phyloP scores from a whole-genome alignment of 2,888 invertebrate species.

The Bombylius major region DNA sequence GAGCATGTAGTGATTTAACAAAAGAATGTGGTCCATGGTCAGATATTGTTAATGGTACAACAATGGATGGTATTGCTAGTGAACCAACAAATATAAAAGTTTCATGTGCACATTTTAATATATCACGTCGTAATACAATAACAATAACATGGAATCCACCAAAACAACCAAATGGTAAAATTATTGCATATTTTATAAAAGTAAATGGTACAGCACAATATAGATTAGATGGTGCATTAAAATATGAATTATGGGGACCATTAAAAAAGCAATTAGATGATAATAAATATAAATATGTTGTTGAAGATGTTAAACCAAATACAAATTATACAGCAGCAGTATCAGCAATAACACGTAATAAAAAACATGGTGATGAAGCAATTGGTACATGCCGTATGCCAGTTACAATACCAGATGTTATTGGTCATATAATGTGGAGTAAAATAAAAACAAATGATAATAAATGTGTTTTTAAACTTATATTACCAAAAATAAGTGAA shows the following conservation, averaged over 20 bases:
- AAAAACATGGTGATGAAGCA: constrained; percentile 57
- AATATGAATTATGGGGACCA: constrained; percentile 45
- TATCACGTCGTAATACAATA: constrained; percentile 42
- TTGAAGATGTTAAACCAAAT: constrained; percentile 64
- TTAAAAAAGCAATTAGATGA: constrained; percentile 45
- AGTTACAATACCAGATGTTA: constrained; percentile 53
- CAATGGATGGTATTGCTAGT: constrained; percentile 69
- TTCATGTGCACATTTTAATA: constrained; percentile 50
- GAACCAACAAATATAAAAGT: constrained; percentile 56
- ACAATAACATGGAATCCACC: constrained; percentile 64
- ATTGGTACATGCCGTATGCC: constrained; percentile 54
- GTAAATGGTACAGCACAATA: constrained; percentile 45
- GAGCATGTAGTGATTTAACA: constrained; percentile 70
- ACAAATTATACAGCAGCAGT: constrained; percentile 71
- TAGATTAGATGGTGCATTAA: constrained; percentile 39
- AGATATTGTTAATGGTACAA: constrained; percentile 61
- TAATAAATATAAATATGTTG: constrained; percentile 38
- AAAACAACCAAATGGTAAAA: constrained; percentile 59
- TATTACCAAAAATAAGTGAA: constrained; percentile 65
- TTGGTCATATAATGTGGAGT: constrained; percentile 41
- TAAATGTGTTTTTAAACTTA: constrained; percentile 60
- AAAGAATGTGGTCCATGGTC: constrained; percentile 68
- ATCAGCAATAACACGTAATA: constrained; percentile 63
- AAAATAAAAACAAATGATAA: constrained; percentile 48
- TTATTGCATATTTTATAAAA: constrained; percentile 60